These are phyloP conservation scores for Thaleichthys pacificus DNA, from an alignment of 2,797 vertebrate species.

Conservation along the genomic window DNA sequence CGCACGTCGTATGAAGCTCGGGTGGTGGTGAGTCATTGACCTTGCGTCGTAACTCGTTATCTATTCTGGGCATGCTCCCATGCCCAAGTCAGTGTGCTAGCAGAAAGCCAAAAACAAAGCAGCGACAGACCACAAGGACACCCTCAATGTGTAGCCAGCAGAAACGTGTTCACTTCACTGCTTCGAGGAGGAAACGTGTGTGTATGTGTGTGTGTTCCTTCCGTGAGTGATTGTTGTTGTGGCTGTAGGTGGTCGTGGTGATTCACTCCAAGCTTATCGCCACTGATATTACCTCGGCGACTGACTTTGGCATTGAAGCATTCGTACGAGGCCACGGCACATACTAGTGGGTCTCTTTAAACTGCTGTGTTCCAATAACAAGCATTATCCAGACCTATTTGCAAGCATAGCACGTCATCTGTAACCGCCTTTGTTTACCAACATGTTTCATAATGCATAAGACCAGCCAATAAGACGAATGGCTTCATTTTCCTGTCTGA, in stretches of 20 bases:
- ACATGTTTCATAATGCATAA: too few species aligned
- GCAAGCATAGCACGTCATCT: constrained; percentile 75
- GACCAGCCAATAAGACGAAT: not conserved
- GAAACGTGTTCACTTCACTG: not conserved
- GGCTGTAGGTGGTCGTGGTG: not conserved
- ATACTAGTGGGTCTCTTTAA: not conserved
- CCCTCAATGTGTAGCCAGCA: not conserved
- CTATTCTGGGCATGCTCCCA: too few species aligned
- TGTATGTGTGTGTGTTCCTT: not conserved
- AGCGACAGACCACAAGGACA: not conserved
- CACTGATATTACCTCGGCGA: not conserved
- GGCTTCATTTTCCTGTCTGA: constrained; percentile 6
- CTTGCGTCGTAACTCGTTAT: too few species aligned
- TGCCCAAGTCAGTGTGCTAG: too few species aligned
- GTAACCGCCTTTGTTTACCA: not conserved
- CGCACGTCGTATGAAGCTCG: too few species aligned
- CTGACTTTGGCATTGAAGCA: not conserved
- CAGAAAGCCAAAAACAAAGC: too few species aligned
- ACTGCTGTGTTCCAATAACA: constrained; percentile 9
- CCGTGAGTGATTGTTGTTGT: not conserved
- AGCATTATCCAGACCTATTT: constrained; percentile 68
- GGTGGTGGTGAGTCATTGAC: too few species aligned
- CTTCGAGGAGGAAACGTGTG: too few species aligned
- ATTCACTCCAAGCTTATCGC: not conserved
- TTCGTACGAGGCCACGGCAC: not conserved